These are phyloP conservation scores for Pinctada fucata DNA, from an alignment of 2,888 invertebrate species.

Conservation along the genomic window DNA sequence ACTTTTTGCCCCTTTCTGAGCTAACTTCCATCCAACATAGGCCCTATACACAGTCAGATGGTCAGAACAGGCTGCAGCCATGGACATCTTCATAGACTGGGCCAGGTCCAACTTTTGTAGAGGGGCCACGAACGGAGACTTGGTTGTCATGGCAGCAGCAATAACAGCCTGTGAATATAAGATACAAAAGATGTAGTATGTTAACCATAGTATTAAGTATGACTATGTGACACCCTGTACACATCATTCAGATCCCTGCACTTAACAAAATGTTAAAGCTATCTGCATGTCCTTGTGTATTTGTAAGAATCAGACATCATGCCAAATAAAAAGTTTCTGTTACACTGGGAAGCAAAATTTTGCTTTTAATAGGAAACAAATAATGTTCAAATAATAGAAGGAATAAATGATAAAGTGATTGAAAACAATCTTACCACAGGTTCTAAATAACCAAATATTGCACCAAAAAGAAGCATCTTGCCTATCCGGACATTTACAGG, in stretches of 20 bases:
- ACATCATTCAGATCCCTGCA: no score
- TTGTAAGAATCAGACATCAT: no score
- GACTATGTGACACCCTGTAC: neutral
- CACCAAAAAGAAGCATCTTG: conserved; percentile 73
- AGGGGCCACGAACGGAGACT: conserved; percentile 73
- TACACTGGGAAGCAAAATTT: no score
- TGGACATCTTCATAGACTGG: conserved; percentile 60
- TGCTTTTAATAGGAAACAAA: no score
- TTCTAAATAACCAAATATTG: conserved; percentile 73
- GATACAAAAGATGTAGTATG: neutral
- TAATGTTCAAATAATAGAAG: no score
- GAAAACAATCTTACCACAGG: conserved; percentile 64
- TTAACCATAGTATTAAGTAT: neutral
- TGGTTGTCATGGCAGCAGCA: conserved; percentile 74
- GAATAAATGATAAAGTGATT: no score
- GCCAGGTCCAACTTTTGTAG: conserved; percentile 68
- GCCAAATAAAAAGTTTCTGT: no score
- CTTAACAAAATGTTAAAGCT: no score
- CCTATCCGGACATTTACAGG: conserved; percentile 75
- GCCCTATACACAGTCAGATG: conserved; percentile 71
- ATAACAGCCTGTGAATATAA: conserved; percentile 67
- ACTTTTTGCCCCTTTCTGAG: conserved; percentile 57
- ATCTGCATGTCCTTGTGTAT: no score
- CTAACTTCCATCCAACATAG: conserved; percentile 68
- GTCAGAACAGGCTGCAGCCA: conserved; percentile 70